Evolutionary conservation across 2,888 invertebrate species (phyloP).

Genomic region (Amphipyra berbera): DNA sequence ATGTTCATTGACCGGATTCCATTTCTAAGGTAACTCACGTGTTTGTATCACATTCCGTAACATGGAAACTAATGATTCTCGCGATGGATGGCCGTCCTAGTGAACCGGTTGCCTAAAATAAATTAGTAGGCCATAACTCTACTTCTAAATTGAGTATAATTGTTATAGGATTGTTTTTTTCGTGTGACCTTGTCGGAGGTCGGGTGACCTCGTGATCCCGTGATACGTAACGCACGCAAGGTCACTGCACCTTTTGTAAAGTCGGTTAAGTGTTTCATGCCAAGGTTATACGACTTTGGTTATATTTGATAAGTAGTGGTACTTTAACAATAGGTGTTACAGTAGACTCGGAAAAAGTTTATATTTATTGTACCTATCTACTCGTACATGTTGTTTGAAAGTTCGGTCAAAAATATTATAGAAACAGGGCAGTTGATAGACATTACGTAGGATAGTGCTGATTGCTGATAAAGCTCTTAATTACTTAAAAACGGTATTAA

Average conservation of each 20-base stretch:
- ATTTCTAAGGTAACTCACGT: too few relatives aligned
- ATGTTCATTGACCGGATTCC: too few relatives aligned
- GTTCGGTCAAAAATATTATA: too few relatives aligned
- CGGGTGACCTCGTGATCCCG: slow-evolving; percentile 36
- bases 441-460: too few relatives aligned
- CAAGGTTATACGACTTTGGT: slow-evolving; percentile 32
- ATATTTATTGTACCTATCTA: too few relatives aligned
- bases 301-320: slow-evolving; percentile 17
- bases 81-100: too few relatives aligned
- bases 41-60: too few relatives aligned
- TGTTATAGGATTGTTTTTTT: slow-evolving; percentile 22
- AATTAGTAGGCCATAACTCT: slow-evolving; percentile 1
- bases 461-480: too few relatives aligned
- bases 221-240: slow-evolving; percentile 53
- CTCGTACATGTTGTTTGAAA: too few relatives aligned
- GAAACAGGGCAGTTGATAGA: too few relatives aligned
- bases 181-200: slow-evolving; percentile 44
- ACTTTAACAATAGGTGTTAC: not conserved
- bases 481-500: too few relatives aligned
- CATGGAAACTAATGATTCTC: too few relatives aligned
- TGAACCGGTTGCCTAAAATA: not conserved
- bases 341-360: not conserved
- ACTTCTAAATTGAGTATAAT: slow-evolving; percentile 30
- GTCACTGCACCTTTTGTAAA: slow-evolving; percentile 45
- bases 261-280: slow-evolving; percentile 34